A percentile compares a stretch with the other conserved stretches of the same genome.
Evolutionary conservation across 2,797 vertebrate species (phyloP).

Genomic region (Tragopan temminckii): DNA sequence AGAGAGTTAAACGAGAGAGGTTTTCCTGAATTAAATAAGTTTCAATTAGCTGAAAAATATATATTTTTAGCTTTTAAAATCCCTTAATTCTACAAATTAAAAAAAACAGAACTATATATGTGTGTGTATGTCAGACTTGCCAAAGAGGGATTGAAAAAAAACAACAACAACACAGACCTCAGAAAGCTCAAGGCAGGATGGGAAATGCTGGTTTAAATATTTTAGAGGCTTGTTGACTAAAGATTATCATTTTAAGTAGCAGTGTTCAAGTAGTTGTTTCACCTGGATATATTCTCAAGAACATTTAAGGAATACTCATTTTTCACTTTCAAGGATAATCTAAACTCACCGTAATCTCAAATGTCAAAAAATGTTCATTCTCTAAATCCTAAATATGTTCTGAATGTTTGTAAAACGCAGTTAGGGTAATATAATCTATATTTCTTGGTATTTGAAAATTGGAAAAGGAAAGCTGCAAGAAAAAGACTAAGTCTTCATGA

Average conservation of each 20-base stretch:
- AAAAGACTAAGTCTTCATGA: neutral
- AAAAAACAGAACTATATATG: neutral
- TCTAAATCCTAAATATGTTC: neutral
- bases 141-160: neutral
- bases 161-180: neutral
- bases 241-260: neutral
- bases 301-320: neutral
- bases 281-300: neutral
- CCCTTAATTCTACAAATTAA: neutral
- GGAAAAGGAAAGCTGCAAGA: neutral
- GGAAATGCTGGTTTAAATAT: neutral
- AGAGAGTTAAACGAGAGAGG: neutral
- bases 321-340: neutral
- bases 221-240: neutral
- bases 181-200: neutral
- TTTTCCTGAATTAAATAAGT: neutral
- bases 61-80: neutral
- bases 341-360: neutral
- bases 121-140: neutral
- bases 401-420: neutral
- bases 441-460: neutral
- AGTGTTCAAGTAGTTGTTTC: neutral
- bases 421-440: neutral
- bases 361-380: neutral
- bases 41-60: neutral